Conservation (phyloP, 2,888 invertebrate genomes). For the Diaprepes abbreviatus region DNA sequence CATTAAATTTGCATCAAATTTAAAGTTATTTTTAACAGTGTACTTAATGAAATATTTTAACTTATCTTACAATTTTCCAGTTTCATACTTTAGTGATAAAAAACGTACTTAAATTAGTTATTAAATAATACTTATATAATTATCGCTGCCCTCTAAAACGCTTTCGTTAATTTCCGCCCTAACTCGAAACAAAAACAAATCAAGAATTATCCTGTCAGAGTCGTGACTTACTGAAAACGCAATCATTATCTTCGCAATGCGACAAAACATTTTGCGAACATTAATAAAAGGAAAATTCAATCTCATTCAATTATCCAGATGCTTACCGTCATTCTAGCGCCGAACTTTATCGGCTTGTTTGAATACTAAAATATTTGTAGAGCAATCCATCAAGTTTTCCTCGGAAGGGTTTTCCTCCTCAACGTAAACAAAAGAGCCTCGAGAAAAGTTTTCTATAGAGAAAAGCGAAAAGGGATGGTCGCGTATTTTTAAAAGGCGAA, state of each 20-base stretch:
- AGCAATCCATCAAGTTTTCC: constrained; percentile 63
- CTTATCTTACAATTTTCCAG: too few relatives aligned
- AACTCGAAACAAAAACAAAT: constrained; percentile 19
- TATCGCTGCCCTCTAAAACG: too few relatives aligned
- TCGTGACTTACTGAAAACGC: constrained; percentile 25
- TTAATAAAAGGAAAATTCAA: constrained; percentile 61
- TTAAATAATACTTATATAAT: too few relatives aligned
- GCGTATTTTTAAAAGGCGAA: constrained; percentile 29
- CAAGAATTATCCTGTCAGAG: constrained; percentile 18
- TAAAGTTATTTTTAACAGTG: too few relatives aligned
- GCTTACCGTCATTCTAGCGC: constrained; percentile 55
- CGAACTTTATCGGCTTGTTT: constrained; percentile 61
- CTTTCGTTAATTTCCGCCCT: too few relatives aligned
- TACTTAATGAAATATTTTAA: too few relatives aligned
- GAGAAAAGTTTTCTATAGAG: constrained; percentile 35
- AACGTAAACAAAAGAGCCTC: constrained; percentile 46
- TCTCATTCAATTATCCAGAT: constrained; percentile 60
- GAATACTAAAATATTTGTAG: constrained; percentile 64
- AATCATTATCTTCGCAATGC: constrained; percentile 37
- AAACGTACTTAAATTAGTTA: too few relatives aligned
- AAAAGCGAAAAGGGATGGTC: constrained; percentile 24
- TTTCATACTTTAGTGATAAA: too few relatives aligned
- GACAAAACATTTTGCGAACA: constrained; percentile 51
- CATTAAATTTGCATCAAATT: too few relatives aligned
- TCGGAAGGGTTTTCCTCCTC: constrained; percentile 42